Evolutionary conservation across 2,888 invertebrate genomes (phyloP).

Genomic region (Bellardia bayeri): DNA sequence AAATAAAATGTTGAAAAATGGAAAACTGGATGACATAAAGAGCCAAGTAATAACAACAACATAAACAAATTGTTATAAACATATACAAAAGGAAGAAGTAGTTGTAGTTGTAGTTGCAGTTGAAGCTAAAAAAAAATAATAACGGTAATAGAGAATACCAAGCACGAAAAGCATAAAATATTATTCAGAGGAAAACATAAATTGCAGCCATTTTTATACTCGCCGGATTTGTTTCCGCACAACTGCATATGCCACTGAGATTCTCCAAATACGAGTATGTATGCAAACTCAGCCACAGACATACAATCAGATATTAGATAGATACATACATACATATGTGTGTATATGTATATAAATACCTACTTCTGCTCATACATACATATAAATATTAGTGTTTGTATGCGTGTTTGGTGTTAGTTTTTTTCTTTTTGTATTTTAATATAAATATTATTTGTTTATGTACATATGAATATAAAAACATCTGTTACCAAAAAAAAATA

Average conservation of each 20-base stretch:
- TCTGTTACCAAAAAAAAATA: slow-evolving; percentile 47
- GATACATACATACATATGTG: neutral
- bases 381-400: slow-evolving; percentile 5
- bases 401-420: slow-evolving; percentile 15
- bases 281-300: neutral
- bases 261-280: slow-evolving; percentile 10
- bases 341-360: neutral
- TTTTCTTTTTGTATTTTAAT: slow-evolving; percentile 12
- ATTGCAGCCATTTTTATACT: slow-evolving; percentile 82
- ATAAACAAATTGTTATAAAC: slow-evolving; percentile 5
- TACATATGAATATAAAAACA: slow-evolving; percentile 38
- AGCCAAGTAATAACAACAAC: slow-evolving; percentile 48
- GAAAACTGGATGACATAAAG: slow-evolving; percentile 38
- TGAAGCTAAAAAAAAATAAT: slow-evolving; percentile 29
- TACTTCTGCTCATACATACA: neutral
- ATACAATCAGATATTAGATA: neutral
- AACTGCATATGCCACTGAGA: slow-evolving; percentile 75
- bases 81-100: slow-evolving; percentile 5
- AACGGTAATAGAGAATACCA: slow-evolving; percentile 56
- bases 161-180: slow-evolving; percentile 72
- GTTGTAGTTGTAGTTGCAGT: neutral
- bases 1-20: slow-evolving; percentile 57
- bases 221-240: slow-evolving; percentile 80
- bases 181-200: slow-evolving; percentile 81
- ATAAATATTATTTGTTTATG: slow-evolving; percentile 48